Base-by-base conservation (phyloP, 2,797 vertebrate genomes). In the Sphaeramia orbicularis region DNA sequence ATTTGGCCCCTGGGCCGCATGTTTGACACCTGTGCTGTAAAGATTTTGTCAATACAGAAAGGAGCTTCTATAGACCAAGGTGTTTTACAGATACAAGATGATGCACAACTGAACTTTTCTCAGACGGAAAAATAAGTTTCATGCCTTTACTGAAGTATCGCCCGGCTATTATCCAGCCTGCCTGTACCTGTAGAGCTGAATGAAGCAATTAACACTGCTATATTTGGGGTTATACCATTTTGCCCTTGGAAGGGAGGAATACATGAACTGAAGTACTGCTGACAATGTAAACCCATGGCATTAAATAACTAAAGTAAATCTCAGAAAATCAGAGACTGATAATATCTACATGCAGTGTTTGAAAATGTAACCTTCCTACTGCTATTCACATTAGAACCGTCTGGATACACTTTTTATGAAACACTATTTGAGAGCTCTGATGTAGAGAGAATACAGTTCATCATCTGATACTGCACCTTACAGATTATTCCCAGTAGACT, bases 111-210 rank as follows among this genome's bases (percentile, higher is more conserved):
- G 2, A 15, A 16, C 24, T 64, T 48, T 50, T n/a, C 44, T 55
- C 14, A 45, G 32, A 53, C 0, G 49, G 44, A 72, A 71, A 60
- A 57, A 18, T 51, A 2, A 32, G 32, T 47, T 65, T 71, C 11
- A n/a, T 19, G 24, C 3, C 13, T 6, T 58, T 57, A 6, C 9
- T 14, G 5, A 10, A 35, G 11, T 10, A 51, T 13, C 36, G 35
- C 7, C 16, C 18, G 14, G 3, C 16, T 11, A 1, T 7, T 7
- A 2, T 40, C 32, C 19, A 43, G 15, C 49, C 55, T 8, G 4
- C n/a, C 43, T 5, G 32, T 35, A 35, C 38, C 49, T 52, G 0
- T 36, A 27, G 13, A 24, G 14, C 27, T 41, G 12, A 64, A 57
- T 11, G 36, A 18, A 65, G 27, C 6, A 58, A 32, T 36, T 36